phyloP scores from a whole-genome alignment of 2,113 vertebrate species.

The Nibea albiflora region DNA sequence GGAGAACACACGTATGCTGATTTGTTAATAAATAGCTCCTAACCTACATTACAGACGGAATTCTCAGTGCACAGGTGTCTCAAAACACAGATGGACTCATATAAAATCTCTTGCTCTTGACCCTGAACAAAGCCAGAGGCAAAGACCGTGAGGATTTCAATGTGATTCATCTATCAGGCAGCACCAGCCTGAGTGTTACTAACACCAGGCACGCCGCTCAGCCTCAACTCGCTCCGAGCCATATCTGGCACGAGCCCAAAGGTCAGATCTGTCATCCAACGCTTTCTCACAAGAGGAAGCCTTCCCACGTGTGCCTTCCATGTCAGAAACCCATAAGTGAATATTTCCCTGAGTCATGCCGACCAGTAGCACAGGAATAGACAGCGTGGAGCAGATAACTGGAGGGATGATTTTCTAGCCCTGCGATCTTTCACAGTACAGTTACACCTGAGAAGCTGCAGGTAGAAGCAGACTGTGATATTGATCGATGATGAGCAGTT shows the following conservation, averaged over 20 bases:
- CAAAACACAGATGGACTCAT: conserved; percentile 2
- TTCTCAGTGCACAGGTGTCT: conserved; percentile 11
- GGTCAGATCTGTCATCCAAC: conserved; percentile 48
- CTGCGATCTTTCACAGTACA: neutral
- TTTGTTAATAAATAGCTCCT: neutral
- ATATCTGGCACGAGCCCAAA: conserved; percentile 51
- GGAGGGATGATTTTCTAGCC: neutral
- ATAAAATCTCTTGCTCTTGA: conserved; percentile 4
- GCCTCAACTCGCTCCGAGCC: conserved; percentile 31
- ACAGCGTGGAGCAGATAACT: neutral
- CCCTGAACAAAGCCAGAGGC: conserved; percentile 35
- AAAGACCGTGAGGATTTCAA: conserved; percentile 27
- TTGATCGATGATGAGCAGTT: neutral
- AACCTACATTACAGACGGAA: neutral
- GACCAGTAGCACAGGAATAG: conserved; percentile 30
- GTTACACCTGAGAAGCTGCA: neutral
- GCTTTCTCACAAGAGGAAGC: conserved; percentile 42
- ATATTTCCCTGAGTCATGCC: conserved; percentile 64
- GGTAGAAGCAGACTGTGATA: neutral
- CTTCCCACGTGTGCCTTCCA: conserved; percentile 46
- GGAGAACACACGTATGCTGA: neutral
- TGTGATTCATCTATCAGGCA: conserved; percentile 53
- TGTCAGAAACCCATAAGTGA: conserved; percentile 43
- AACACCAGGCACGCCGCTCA: conserved; percentile 43
- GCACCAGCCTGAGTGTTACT: conserved; percentile 42